Evolutionary conservation across 2,113 vertebrate genomes (phyloP).

Genomic region (Rynchops niger): DNA sequence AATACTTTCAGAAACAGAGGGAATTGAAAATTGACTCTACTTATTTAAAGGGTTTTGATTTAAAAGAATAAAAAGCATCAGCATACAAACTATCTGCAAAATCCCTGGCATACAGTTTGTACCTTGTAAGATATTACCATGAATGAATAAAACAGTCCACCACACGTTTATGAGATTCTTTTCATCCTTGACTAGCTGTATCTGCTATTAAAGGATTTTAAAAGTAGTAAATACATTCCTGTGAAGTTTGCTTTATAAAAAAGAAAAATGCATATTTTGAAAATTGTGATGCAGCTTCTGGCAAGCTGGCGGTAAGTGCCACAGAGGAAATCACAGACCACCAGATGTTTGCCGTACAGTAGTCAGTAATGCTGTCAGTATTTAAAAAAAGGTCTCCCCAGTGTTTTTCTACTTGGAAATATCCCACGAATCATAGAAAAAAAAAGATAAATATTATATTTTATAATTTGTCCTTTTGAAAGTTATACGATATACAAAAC

Average conservation of each 20-base stretch:
- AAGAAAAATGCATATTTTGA: constrained; percentile 15
- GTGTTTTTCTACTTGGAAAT: not conserved
- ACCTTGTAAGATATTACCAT: not conserved
- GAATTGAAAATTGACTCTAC: not conserved
- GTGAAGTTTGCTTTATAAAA: constrained; percentile 16
- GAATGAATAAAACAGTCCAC: not conserved
- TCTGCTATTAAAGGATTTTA: not conserved
- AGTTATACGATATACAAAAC: not conserved
- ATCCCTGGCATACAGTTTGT: not conserved
- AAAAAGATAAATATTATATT: not conserved
- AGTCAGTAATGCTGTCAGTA: not conserved
- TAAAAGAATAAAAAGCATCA: not conserved
- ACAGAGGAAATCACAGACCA: not conserved
- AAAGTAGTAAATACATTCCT: not conserved
- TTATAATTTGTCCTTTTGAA: not conserved
- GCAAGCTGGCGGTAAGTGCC: not conserved
- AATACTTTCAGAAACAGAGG: not conserved
- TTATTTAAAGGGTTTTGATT: constrained; percentile 8
- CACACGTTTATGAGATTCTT: not conserved
- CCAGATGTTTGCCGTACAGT: not conserved
- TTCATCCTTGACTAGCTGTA: not conserved
- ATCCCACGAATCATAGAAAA: not conserved
- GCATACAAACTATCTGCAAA: constrained; percentile 24
- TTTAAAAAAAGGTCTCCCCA: not conserved
- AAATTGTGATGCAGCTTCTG: not conserved